phyloP scores from a whole-genome alignment of 2,113 vertebrate species.

The Corythornis madagascariensis region DNA sequence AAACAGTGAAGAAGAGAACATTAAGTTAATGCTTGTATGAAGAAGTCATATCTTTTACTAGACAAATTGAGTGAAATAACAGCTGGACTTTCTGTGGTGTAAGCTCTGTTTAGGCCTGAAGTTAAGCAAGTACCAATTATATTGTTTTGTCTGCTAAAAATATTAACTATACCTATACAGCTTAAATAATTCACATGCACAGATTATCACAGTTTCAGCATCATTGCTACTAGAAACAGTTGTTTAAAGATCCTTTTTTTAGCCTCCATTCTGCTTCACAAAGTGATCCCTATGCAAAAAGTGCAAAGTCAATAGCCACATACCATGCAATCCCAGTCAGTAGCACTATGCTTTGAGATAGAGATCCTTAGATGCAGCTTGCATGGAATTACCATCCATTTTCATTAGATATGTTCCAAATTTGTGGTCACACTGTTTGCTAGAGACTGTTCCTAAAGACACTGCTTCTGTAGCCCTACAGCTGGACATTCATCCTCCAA shows the following conservation, averaged over 20 bases:
- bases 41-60: neutral
- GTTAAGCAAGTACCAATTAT: neutral
- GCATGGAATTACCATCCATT: neutral
- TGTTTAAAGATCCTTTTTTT: neutral
- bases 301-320: neutral
- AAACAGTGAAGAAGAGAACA: neutral
- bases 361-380: neutral
- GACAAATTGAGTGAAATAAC: slow-evolving; percentile 21
- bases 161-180: neutral
- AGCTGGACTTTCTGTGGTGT: slow-evolving; percentile 1
- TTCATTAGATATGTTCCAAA: neutral
- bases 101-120: neutral
- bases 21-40: neutral
- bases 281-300: neutral
- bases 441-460: neutral
- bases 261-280: neutral
- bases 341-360: neutral
- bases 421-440: neutral
- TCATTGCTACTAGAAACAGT: neutral
- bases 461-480: neutral
- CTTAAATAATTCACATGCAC: neutral
- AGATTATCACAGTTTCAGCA: neutral
- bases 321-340: neutral
- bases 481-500: neutral
- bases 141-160: neutral